Percentiles rank a stretch among this genome's conserved stretches.
phyloP scores from a whole-genome alignment of 2,113 vertebrate species.

The Paratilapia polleni region DNA sequence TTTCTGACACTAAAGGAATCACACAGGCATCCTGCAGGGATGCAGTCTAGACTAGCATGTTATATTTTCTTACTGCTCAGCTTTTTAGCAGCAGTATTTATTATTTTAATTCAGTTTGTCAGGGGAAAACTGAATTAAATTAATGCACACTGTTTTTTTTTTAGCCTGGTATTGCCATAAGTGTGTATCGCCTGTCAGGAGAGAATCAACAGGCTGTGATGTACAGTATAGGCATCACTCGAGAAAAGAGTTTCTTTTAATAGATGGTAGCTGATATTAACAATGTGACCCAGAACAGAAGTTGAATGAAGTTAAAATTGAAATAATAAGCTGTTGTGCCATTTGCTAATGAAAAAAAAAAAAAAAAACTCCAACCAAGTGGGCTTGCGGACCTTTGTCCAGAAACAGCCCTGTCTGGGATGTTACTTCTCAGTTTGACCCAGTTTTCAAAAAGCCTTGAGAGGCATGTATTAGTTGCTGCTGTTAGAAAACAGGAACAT shows the following conservation, averaged over 20 bases:
- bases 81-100: neutral
- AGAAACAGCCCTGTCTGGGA: neutral
- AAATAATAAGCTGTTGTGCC: neutral
- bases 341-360: neutral
- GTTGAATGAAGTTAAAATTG: neutral
- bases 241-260: neutral
- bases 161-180: neutral
- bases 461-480: slow-evolving; percentile 10
- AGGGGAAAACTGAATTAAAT: neutral
- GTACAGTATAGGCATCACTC: neutral
- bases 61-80: neutral
- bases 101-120: neutral
- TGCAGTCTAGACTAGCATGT: neutral
- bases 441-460: slow-evolving; percentile 35
- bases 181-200: neutral
- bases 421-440: slow-evolving; percentile 56
- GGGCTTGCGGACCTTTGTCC: neutral
- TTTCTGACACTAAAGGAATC: neutral
- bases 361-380: neutral
- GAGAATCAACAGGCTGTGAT: neutral
- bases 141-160: neutral
- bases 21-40: neutral
- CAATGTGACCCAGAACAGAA: neutral
- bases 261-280: neutral
- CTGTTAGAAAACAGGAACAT: slow-evolving; percentile 5